Evolutionary conservation across 2,113 vertebrate genomes (phyloP), one percentile per base, ranked within the genome.

Genomic region (Ptilonorhynchus violaceus): DNA sequence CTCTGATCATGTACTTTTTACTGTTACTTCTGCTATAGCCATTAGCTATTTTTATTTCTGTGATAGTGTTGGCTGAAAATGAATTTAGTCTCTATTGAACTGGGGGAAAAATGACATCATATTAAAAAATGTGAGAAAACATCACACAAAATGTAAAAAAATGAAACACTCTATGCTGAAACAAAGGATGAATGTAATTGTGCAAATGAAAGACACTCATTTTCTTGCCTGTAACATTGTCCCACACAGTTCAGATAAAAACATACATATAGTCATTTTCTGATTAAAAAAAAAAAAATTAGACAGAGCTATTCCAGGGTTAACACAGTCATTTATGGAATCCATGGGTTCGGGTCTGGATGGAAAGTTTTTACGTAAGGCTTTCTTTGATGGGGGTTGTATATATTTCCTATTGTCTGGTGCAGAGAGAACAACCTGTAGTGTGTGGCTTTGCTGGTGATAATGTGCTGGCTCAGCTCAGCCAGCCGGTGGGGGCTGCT

Each of bases 71-170:
- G 28, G 31, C 70, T 85, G 52, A 94, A 94, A 96, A 90, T 46
- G 12, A 89, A 76, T 86, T 72, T 83, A 85, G 59, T 85, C 72
- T 96, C 97, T 83, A 69, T 83, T 84, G 41, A 56, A 69, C 6
- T 23, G 58, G 50, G 33, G 33, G 49, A 53, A 41, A 94, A 95
- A 93, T 67, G 31, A 11, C 24, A 41, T 80, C 16, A 5, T 76
- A 89, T 84, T 95, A 28, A 92, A 86, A 88, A 85, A 83, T 41
- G 42, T 92, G 74, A 88, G 72, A 88, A 93, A 88, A 88, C 42
- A 58, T 47, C 9, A 9, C 21, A 82, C 3, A 20, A 60, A 64
- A 44, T 84, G 30, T 66, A 87, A 93, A 94, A 69, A 84, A 59
- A 68, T 66, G 25, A 89, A 87, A 70, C 21, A 13, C 73, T 91